phyloP scores from a whole-genome alignment of 2,888 invertebrate genomes.

The Luperina testacea region DNA sequence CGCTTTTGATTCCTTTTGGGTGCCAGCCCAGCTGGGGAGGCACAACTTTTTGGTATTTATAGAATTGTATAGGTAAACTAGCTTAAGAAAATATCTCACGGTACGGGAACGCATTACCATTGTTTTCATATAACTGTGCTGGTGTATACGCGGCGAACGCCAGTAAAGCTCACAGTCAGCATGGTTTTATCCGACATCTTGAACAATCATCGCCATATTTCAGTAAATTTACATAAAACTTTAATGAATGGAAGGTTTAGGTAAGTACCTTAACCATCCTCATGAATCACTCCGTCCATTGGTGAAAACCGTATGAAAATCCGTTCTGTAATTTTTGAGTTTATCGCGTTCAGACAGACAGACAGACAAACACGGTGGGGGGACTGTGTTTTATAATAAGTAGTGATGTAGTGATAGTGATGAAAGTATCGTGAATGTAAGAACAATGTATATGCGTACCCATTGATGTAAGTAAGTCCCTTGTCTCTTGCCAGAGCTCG shows the following conservation, averaged over 20 bases:
- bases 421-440: not conserved
- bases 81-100: too few species aligned
- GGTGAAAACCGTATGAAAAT: not conserved
- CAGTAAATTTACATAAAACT: not conserved
- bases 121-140: not conserved
- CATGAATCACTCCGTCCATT: not conserved
- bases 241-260: not conserved
- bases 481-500: slow-evolving; percentile 90
- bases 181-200: not conserved
- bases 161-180: not conserved
- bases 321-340: not conserved
- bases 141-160: not conserved
- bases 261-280: not conserved
- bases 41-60: not conserved
- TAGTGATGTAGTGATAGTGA: not conserved
- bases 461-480: slow-evolving; percentile 92
- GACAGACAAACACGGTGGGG: not conserved
- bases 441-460: slow-evolving; percentile 80
- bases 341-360: not conserved
- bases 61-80: not conserved
- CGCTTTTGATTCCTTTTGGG: not conserved
- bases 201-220: not conserved
- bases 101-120: not conserved
- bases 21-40: not conserved
- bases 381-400: not conserved